Evolutionary conservation across 2,113 vertebrate species (phyloP), one percentile per base, ranked within the genome.

Genomic region (Strix aluco): DNA sequence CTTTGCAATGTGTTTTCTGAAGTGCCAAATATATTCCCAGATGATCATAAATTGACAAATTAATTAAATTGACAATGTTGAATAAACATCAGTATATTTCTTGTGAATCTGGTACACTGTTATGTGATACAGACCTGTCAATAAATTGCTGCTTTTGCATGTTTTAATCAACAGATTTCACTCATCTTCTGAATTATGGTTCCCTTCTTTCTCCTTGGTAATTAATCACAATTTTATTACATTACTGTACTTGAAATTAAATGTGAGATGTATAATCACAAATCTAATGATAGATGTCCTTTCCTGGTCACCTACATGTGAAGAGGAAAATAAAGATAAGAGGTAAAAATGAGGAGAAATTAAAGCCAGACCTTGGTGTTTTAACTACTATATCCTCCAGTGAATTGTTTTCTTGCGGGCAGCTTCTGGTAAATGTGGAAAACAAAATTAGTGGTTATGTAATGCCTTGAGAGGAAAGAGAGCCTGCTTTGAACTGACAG

Each of bases 401-500:
- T 58, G 52, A 78, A 81, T 81, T 84, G 22, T 86, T 94, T 84
- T 80, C 59, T 65, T 81, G 58, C 15, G 52, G 73, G 32, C 75
- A 88, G 77, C 57, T 97, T 93, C 75, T 71, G 44, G 69, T 57
- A 69, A 83, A n/a, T 52, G 77, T 92, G 94, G 93, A 96, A 97
- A 91, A 83, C 74, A 87, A 81, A 88, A 88, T 20, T 55, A 81
- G 55, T 95, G 51, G 81, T 98, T 97, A 97, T 52, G 38, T 81
- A 95, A 97, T 93, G 78, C 65, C 78, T 96, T 89, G 86, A 89
- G 88, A 95, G 49, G 78, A 91, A 87, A 72, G 92, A 93, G 55
- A 91, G 57, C 59, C 65, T 96, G 42, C 88, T 94, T 97, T 89
- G 79, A 97, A 95, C 86, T 94, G 95, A 96, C 95, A 97, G 75